phyloP scores from a whole-genome alignment of 2,113 vertebrate species.

The Ivindomyrus marchei region DNA sequence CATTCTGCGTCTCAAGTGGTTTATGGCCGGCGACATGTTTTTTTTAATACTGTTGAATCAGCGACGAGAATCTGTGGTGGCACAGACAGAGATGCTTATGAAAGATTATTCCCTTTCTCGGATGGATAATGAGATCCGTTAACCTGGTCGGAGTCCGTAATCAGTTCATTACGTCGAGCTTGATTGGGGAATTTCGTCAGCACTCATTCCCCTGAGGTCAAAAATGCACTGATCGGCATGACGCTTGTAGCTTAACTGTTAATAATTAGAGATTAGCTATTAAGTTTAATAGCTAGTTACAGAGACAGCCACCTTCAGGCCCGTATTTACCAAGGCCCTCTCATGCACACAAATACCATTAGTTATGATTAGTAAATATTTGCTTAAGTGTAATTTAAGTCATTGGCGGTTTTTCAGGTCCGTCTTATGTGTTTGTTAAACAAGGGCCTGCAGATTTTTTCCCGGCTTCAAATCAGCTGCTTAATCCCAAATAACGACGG shows the following conservation, averaged over 20 bases:
- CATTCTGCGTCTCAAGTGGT: neutral
- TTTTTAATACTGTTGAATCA: neutral
- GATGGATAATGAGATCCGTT: neutral
- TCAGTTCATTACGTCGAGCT: neutral
- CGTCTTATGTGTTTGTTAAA: neutral
- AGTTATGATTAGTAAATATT: neutral
- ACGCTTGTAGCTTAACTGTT: neutral
- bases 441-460: neutral
- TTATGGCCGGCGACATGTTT: neutral
- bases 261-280: neutral
- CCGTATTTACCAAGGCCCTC: constrained; percentile 40
- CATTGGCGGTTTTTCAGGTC: neutral
- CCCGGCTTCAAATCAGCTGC: neutral
- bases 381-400: neutral
- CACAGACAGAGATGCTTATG: neutral
- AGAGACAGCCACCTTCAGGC: neutral
- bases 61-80: neutral
- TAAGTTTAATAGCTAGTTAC: neutral
- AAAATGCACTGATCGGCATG: neutral
- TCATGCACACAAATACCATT: constrained; percentile 15
- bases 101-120: neutral
- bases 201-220: neutral
- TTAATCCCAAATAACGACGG: neutral
- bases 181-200: neutral
- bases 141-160: neutral